Evolutionary conservation across 2,113 vertebrate genomes (phyloP).

Genomic region (Apteryx owenii): DNA sequence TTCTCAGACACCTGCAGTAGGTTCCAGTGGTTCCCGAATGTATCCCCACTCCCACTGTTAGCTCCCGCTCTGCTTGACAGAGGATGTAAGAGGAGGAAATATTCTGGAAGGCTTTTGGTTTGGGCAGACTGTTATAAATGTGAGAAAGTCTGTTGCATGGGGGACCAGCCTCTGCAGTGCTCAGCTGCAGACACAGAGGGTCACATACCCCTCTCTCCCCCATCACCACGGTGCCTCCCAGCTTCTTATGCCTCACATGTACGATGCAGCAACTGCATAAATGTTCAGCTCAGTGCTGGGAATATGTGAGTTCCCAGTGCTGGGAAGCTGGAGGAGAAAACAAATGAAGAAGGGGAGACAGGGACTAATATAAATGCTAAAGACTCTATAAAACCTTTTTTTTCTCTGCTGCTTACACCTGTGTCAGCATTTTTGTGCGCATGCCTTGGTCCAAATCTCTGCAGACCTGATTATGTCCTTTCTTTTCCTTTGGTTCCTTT

Average conservation of each 20-base stretch:
- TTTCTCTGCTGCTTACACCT: neutral
- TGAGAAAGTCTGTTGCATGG: neutral
- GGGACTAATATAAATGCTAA: neutral
- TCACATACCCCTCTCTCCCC: neutral
- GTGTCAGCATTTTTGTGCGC: neutral
- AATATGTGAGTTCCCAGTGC: neutral
- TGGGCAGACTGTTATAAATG: accelerated
- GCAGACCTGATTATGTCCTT: neutral
- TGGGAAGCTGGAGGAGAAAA: accelerated
- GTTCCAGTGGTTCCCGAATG: accelerated
- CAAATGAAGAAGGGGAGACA: neutral
- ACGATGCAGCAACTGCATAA: neutral
- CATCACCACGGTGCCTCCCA: neutral
- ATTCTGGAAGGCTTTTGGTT: neutral
- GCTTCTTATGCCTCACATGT: neutral
- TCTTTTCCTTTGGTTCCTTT: neutral
- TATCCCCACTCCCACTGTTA: neutral
- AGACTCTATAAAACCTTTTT: neutral
- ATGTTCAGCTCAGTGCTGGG: neutral
- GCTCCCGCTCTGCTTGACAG: neutral
- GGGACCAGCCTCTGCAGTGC: neutral
- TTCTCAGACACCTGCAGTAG: neutral
- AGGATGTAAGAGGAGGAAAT: neutral
- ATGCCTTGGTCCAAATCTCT: neutral
- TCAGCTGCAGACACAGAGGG: no score